Percentiles rank a stretch among this genome's conserved stretches.
phyloP scores from a whole-genome alignment of 2,888 invertebrate genomes.

The Drosophila nigritarsus region DNA sequence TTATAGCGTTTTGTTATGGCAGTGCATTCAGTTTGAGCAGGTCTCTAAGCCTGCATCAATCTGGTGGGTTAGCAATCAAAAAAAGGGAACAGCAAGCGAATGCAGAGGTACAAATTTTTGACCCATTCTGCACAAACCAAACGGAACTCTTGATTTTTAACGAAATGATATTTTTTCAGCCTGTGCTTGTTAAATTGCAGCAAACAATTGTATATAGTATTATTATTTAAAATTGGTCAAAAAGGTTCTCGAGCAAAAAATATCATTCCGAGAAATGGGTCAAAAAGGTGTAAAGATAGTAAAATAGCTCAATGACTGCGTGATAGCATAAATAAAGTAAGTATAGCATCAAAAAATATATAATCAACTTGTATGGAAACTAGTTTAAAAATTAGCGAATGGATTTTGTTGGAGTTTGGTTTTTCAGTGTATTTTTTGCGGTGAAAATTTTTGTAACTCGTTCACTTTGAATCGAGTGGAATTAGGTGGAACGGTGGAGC shows the following conservation, averaged over 20 bases:
- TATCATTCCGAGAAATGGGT: conserved; percentile 85
- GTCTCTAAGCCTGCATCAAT: conserved; percentile 14
- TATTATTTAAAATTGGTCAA: conserved; percentile 54
- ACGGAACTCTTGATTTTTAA: conserved; percentile 14
- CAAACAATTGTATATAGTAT: conserved; percentile 10
- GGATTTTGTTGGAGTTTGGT: conserved; percentile 9
- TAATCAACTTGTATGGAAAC: conserved; percentile 9
- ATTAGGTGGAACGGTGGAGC: conserved; percentile 13
- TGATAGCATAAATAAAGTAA: conserved; percentile 37
- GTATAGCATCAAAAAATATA: conserved; percentile 14
- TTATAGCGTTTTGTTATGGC: conserved; percentile 34
- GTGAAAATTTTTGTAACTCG: conserved; percentile 16
- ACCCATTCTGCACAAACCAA: conserved; percentile 50
- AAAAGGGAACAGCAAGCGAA: conserved; percentile 56
- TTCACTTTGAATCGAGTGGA: conserved; percentile 3
- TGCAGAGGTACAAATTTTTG: conserved; percentile 62
- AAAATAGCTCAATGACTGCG: conserved; percentile 26
- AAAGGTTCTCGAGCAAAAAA: conserved; percentile 83
- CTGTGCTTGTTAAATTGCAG: conserved; percentile 33
- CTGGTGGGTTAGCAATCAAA: conserved; percentile 35
- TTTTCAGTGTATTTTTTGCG: conserved; percentile 13
- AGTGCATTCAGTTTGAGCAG: conserved; percentile 36
- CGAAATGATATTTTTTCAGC: conserved; percentile 72
- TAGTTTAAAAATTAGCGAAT: conserved; percentile 26
- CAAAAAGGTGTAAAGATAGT: conserved; percentile 53